Conservation (phyloP, 2,797 vertebrate genomes). For the Melopsittacus undulatus region DNA sequence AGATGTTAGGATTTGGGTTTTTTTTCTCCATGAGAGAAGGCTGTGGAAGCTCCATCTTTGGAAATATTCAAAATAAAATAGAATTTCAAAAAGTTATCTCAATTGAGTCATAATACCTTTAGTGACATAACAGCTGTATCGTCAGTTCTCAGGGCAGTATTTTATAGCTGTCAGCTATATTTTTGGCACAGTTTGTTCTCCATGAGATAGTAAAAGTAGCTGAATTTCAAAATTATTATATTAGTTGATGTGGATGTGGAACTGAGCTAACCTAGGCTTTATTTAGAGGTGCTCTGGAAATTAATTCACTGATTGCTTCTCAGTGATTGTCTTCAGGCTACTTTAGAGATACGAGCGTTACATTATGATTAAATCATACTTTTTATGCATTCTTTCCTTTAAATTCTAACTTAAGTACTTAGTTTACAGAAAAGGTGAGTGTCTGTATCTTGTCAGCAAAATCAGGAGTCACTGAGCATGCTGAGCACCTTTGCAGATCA, state of each 20-base stretch:
- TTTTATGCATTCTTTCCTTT: neutral
- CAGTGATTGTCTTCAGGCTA: neutral
- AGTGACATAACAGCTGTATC: neutral
- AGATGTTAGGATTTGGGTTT: neutral
- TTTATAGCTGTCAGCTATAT: slow-evolving; percentile 16
- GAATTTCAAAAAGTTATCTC: neutral
- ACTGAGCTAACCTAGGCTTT: neutral
- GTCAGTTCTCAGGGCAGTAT: neutral
- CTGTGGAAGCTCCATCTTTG: neutral
- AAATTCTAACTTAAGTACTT: neutral
- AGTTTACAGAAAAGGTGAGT: neutral
- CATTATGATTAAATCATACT: neutral
- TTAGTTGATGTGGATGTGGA: neutral
- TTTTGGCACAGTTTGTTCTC: neutral
- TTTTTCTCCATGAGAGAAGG: neutral
- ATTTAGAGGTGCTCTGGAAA: neutral
- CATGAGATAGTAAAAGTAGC: neutral
- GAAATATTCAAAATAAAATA: neutral
- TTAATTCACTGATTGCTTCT: neutral
- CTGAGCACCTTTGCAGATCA: neutral
- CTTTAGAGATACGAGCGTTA: neutral
- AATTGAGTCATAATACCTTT: neutral
- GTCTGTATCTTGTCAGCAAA: neutral
- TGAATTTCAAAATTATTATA: neutral
- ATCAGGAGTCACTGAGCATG: neutral